Evolutionary conservation across 2,888 invertebrate species (phyloP).

Genomic region (Tetheella fluctuosa): DNA sequence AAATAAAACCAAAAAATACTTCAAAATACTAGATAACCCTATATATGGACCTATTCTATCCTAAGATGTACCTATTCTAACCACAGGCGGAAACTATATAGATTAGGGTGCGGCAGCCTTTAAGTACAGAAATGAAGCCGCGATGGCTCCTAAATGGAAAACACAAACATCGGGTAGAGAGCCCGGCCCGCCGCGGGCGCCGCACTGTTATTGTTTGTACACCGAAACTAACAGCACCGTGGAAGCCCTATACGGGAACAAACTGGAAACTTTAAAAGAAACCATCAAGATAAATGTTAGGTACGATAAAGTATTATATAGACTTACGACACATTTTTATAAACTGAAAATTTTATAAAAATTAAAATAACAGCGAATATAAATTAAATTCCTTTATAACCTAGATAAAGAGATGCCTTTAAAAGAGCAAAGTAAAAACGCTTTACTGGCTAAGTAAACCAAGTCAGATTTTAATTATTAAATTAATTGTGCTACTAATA

Average conservation of each 20-base stretch:
- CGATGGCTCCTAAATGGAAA: conserved; percentile 70
- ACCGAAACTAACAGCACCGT: conserved; percentile 65
- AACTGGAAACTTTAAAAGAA: conserved; percentile 59
- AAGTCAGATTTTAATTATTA: conserved; percentile 3
- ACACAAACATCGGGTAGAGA: conserved; percentile 70
- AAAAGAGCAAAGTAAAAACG: neutral
- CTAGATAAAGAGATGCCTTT: neutral
- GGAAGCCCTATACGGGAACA: conserved; percentile 41
- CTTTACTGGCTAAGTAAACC: neutral
- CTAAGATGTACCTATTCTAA: conserved; percentile 18
- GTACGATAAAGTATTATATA: conserved; percentile 23
- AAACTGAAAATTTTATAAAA: neutral
- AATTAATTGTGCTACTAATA: neutral
- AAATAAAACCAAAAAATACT: neutral
- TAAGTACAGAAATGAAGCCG: conserved; percentile 59
- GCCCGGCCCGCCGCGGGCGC: conserved; percentile 55
- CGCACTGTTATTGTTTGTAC: conserved; percentile 78
- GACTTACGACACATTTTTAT: conserved; percentile 15
- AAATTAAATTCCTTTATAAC: neutral
- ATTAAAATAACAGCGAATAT: neutral
- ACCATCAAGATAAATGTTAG: conserved; percentile 42
- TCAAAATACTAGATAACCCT: neutral
- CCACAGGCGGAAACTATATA: conserved; percentile 34
- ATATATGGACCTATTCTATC: neutral
- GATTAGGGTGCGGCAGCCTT: conserved; percentile 28